Percentiles rank a stretch among this genome's conserved stretches.
These are phyloP conservation scores for Drosophila quadrilineata DNA, from an alignment of 1,140 invertebrate genomes.

Conservation along the genomic window DNA sequence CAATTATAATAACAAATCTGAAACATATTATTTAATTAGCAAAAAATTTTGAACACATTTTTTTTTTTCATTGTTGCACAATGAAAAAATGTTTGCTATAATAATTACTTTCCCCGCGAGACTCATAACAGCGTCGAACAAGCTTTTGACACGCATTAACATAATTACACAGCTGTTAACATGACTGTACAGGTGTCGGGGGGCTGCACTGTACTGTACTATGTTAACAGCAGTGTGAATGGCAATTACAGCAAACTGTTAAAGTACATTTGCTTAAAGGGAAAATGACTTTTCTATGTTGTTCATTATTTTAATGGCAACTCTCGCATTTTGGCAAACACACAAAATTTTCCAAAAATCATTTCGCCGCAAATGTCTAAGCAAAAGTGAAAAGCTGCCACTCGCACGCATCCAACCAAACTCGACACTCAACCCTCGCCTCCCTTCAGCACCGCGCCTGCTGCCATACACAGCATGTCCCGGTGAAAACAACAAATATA, in stretches of 20 bases:
- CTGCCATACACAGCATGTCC: slow-evolving; percentile 10
- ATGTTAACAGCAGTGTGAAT: background rate
- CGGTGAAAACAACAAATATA: slow-evolving; percentile 44
- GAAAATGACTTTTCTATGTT: background rate
- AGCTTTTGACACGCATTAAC: slow-evolving; percentile 7
- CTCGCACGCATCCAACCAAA: slow-evolving; percentile 35
- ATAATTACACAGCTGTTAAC: slow-evolving; percentile 16
- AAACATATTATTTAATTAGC: slow-evolving; percentile 3
- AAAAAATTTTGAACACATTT: too few relatives aligned
- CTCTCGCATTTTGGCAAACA: slow-evolving; percentile 39
- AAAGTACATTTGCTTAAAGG: background rate
- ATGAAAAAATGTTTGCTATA: background rate
- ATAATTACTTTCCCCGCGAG: slow-evolving; percentile 10
- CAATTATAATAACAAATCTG: background rate
- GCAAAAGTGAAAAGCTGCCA: slow-evolving; percentile 60
- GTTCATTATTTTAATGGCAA: slow-evolving; percentile 12
- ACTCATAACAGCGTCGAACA: slow-evolving; percentile 10
- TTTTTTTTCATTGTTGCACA: slow-evolving; percentile 1
- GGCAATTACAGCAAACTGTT: background rate
- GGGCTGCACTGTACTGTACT: too few relatives aligned
- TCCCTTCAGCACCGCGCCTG: slow-evolving; percentile 2
- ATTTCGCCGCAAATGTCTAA: slow-evolving; percentile 52
- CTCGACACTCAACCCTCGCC: background rate
- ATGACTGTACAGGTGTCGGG: too few relatives aligned
- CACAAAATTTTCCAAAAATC: slow-evolving; percentile 53